Base-by-base conservation (phyloP, 1,140 invertebrate species). In the Pantala flavescens region DNA sequence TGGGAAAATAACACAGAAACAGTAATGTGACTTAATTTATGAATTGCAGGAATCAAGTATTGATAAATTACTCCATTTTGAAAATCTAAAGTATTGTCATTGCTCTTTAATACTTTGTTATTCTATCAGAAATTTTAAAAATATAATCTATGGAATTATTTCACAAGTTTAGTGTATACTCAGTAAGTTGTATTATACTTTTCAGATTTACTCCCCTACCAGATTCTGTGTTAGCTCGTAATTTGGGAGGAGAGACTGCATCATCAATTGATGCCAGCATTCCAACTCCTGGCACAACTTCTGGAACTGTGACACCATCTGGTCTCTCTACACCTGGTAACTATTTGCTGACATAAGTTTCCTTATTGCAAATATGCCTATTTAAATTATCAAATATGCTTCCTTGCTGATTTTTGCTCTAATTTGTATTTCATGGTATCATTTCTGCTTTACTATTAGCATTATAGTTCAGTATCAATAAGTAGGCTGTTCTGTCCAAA, bases 151-250 rank as follows among this genome's bases (percentile, higher is more conserved):
- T 73, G 23, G 36, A 49, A 43, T 49, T 73, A 16, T 43, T 2
- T 28, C 12, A 16, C 7, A 5, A 24, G 73, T 5, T 23, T 36
- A 12, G 7, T 28, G 21, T 70, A 19, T 70, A 11, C 2, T 2
- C 28, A 23, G n/a, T 74, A 24, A 24, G 21, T 23, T 73, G 74
- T 73, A 24, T 75, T 70, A 24, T 73, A 74, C 76, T 43, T 80
- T 80, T 24, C 77, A 87, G 86, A 74, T 99, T 98, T 79, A 99
- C 98, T 0, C 97, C 98, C 0, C 83, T 99, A 36, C 97, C 98
- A 2, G 98, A 99, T 83, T 98, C 96, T 80, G 91, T 99, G 0
- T 82, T 99, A n/a, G 88, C 95, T 0, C 87, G 94, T 77, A 96
- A 94, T 82, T 86, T 97, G 43, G 92, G 94, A 11, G 92, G 93